A percentile compares a stretch with the other conserved stretches of the same genome.
These are phyloP conservation scores for Lipotes vexillifer DNA, from an alignment of 2,113 vertebrate species.

Conservation along the genomic window DNA sequence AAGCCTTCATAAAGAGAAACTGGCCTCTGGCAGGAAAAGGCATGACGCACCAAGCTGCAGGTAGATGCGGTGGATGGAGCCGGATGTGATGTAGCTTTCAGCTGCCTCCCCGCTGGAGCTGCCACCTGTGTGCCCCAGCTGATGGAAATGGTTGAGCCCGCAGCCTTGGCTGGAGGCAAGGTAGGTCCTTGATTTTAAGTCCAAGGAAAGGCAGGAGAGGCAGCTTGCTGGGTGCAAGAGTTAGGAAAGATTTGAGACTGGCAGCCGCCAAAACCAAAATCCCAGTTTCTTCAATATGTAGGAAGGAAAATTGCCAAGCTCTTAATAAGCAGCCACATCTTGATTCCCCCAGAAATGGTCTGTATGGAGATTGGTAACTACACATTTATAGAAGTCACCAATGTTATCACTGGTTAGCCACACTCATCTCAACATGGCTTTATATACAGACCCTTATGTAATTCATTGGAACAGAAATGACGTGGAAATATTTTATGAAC, in stretches of 20 bases:
- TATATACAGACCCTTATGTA: not conserved
- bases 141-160: not conserved
- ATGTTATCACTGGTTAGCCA: not conserved
- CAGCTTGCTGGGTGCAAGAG: not conserved
- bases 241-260: not conserved
- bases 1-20: not conserved
- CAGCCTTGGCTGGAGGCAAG: not conserved
- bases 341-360: not conserved
- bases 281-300: not conserved
- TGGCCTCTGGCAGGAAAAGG: not conserved
- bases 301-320: not conserved
- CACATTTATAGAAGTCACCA: not conserved
- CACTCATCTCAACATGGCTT: not conserved
- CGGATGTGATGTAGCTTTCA: not conserved
- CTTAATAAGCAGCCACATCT: not conserved
- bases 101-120: accelerated
- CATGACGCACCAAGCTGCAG: not conserved
- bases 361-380: not conserved
- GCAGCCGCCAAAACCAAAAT: not conserved
- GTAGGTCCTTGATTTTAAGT: not conserved
- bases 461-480: not conserved
- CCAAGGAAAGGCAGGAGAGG: not conserved
- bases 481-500: not conserved
- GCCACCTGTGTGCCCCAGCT: not conserved
- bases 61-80: no score